Evolutionary conservation across 2,113 vertebrate genomes (phyloP).

Genomic region (Gallinago media): DNA sequence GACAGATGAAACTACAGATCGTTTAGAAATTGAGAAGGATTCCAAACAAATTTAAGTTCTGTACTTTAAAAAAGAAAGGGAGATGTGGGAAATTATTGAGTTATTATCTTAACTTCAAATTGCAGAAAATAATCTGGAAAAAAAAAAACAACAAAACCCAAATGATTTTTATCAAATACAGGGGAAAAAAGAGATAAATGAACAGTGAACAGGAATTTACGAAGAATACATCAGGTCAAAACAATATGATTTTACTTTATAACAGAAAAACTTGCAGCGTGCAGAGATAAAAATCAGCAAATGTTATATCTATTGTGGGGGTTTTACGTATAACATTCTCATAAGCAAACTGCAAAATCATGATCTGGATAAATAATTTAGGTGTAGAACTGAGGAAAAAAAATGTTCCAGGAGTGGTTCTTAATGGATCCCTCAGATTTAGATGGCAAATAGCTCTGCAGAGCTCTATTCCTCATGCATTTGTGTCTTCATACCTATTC

Average conservation of each 20-base stretch:
- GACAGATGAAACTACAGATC: neutral
- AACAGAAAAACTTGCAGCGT: neutral
- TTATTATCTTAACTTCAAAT: neutral
- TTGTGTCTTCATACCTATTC: neutral
- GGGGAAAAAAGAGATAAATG: neutral
- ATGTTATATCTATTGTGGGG: neutral
- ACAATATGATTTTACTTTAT: neutral
- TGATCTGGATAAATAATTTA: neutral
- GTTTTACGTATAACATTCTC: neutral
- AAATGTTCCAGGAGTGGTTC: neutral
- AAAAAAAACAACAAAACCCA: too few relatives aligned
- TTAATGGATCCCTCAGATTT: neutral
- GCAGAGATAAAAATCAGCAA: neutral
- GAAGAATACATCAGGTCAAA: neutral
- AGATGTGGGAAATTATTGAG: neutral
- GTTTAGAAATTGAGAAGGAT: neutral
- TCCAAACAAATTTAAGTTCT: neutral
- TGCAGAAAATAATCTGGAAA: neutral
- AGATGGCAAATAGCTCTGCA: neutral
- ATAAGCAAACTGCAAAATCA: neutral
- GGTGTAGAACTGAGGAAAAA: neutral
- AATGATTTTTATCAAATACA: neutral
- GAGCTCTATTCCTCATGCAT: neutral
- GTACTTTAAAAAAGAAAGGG: neutral
- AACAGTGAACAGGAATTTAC: neutral